Conservation (phyloP, 2,797 vertebrate species). For the Helicolenus hilgendorfi region DNA sequence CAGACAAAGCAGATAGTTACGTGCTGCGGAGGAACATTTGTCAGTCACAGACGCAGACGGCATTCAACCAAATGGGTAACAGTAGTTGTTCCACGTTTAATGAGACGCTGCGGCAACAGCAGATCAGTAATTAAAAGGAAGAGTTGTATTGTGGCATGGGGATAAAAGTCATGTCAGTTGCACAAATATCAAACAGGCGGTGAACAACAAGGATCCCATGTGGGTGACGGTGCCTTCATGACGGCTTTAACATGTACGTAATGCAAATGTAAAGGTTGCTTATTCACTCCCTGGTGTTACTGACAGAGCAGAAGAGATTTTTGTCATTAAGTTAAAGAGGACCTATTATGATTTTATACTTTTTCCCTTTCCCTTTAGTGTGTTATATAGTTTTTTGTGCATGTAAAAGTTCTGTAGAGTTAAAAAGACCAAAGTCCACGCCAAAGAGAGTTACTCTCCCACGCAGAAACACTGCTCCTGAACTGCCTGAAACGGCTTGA, state of each 20-base stretch:
- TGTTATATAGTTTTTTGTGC: too few relatives aligned
- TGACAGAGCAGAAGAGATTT: neutral
- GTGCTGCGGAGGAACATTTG: neutral
- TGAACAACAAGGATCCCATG: neutral
- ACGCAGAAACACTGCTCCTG: too few relatives aligned
- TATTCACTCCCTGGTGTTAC: neutral
- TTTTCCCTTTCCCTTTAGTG: too few relatives aligned
- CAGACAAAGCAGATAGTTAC: conserved; percentile 7
- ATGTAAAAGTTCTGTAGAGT: too few relatives aligned
- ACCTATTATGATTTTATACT: too few relatives aligned
- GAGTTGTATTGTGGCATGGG: neutral
- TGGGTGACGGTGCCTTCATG: neutral
- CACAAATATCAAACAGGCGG: conserved; percentile 9
- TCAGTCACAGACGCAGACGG: neutral
- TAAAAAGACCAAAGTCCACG: too few relatives aligned
- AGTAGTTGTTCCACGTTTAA: neutral
- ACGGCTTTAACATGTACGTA: neutral
- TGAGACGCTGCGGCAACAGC: neutral
- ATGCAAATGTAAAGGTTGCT: neutral
- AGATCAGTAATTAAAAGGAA: conserved; percentile 11
- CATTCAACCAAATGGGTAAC: neutral
- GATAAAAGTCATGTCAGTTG: neutral
- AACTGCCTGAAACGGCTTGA: too few relatives aligned
- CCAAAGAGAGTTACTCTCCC: too few relatives aligned
- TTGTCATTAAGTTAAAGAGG: neutral